Base-by-base conservation (phyloP, 2,888 invertebrate species). In the Acanthoscelides obtectus region DNA sequence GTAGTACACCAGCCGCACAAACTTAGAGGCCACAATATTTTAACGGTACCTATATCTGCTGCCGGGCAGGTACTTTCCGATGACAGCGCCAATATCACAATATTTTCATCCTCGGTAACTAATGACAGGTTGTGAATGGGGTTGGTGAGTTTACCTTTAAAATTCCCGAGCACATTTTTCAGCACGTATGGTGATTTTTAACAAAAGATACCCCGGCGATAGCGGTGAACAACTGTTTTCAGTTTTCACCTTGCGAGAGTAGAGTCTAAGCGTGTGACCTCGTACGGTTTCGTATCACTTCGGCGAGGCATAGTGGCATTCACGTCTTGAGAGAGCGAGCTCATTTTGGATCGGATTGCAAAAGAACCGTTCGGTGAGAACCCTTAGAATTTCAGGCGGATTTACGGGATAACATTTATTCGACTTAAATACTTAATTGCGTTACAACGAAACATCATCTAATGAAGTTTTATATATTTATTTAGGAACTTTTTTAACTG, bases 181-280 rank as follows among this genome's bases (percentile, higher is more conserved):
- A 78, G 78, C 75, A 78, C 79, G 77, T 79, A 76, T 79, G 79
- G 71, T 74, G 22, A 71, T 75, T 75, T 75, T 20, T 71, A 76
- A 74, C 77, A 77, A 75, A 73, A 77, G 77, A 73, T 75, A 77
- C 82, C 81, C 80, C 77, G 72, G 78, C 80, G 80, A 80, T 79
- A 81, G 83, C 83, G 81, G 82, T 82, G 83, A 84, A 83, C 83
- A 84, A 83, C 83, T 84, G 83, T 82, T 81, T 81, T 81, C 80
- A 81, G 81, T 81, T 83, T 80, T 83, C 80, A 79, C 45, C 45
- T 45, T 45, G 45, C 45, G 45, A 45, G 80, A 81, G 82, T 83
- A 82, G 82, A 83, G 82, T 83, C 81, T 81, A 80, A 80, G 81
- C 79, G 81, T 79, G 79, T 83, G 84, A 83, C 83, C 83, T 83